Base-by-base conservation (phyloP, 37 sponge, comb jelly and placozoan genomes). In the Theonella swinhoei region DNA sequence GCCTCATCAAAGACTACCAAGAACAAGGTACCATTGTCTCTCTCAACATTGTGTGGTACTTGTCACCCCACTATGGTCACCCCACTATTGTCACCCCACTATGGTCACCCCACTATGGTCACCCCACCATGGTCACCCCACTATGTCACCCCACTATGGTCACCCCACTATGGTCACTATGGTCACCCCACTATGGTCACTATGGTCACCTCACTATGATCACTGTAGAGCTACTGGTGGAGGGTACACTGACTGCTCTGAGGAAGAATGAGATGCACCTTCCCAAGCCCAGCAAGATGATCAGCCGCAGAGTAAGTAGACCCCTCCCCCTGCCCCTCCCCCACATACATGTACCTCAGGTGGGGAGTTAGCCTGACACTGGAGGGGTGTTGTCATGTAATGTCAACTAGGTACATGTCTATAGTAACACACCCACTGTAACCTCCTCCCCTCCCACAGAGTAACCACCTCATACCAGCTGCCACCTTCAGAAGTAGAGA, bases 171-270 rank as follows among this genome's bases (percentile, higher is more conserved):
- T n/a, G n/a, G n/a, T n/a, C n/a, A n/a, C n/a, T n/a, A n/a, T n/a
- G n/a, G n/a, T n/a, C n/a, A n/a, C n/a, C n/a, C n/a, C n/a, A n/a
- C n/a, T n/a, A n/a, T n/a, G n/a, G n/a, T n/a, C n/a, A n/a, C n/a
- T n/a, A n/a, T n/a, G n/a, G n/a, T n/a, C n/a, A n/a, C n/a, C n/a
- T n/a, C n/a, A n/a, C n/a, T 47, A 47, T 47, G 14, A 17, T 47
- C 11, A 14, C 54, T 47, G 54, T 14, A 47, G 54, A 47, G 7
- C 41, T 85, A 66, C 79, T 95, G 61, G 92, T 95, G 72, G 96
- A 95, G 43, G 96, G 98, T 1, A 91, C 98, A 0, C 98, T 97
- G 28, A 92, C 72, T 42, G 94, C 88, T 77, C 89, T 97, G 17
- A 77, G 91, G 60, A 83, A 72, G 39, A 87, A 77, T 87, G 94